These are phyloP conservation scores for Glaucomys volans DNA, from an alignment of 2,113 vertebrate genomes.

Conservation along the genomic window DNA sequence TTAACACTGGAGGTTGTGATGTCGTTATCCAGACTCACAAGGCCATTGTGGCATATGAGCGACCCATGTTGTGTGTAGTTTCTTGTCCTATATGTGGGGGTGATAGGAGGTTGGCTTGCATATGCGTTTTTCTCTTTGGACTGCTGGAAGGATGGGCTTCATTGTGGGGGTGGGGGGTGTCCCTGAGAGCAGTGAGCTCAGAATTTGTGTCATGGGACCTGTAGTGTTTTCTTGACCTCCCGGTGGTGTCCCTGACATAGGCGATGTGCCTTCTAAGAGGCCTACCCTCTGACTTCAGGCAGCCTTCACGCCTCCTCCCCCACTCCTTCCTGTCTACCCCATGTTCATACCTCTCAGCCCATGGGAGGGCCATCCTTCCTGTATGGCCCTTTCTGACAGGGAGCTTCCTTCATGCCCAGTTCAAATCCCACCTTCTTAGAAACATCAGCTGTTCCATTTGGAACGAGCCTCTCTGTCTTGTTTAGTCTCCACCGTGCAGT, in stretches of 20 bases:
- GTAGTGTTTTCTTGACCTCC: not conserved
- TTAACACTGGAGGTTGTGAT: not conserved
- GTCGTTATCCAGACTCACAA: not conserved
- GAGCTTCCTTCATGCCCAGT: not conserved
- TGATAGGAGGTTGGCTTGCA: not conserved
- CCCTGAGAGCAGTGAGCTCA: not conserved
- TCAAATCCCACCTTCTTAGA: not conserved
- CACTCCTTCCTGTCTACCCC: not conserved
- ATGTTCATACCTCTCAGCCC: not conserved
- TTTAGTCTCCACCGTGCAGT: not conserved
- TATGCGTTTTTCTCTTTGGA: not conserved
- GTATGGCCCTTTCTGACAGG: not conserved
- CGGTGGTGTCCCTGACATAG: not conserved
- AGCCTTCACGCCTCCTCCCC: not conserved
- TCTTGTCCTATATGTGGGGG: not conserved
- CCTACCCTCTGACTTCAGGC: not conserved
- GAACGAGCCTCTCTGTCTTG: fast-evolving
- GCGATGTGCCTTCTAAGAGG: not conserved
- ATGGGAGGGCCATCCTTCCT: not conserved
- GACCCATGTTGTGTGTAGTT: not conserved
- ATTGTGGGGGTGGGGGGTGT: not conserved
- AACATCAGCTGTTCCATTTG: not conserved
- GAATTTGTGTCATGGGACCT: not conserved
- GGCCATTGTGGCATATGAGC: too few relatives aligned
- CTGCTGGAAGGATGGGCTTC: not conserved